Evolutionary conservation across 2,888 invertebrate species (phyloP), one percentile per base, ranked within the genome.

Genomic region (Strigamia crassipes): DNA sequence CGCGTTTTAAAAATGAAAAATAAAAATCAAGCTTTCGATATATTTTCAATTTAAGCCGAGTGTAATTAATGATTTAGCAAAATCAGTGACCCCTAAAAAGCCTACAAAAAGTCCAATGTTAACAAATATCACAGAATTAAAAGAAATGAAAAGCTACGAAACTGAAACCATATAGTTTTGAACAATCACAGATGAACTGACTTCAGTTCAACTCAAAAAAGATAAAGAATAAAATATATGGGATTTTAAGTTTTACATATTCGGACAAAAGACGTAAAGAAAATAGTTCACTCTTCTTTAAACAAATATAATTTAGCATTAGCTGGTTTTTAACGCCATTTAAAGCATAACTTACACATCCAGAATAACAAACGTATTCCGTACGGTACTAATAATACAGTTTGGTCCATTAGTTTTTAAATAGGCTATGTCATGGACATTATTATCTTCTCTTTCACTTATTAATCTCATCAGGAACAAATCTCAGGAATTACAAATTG

Each of bases 301-400:
- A 73, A 51, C 27, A 23, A 73, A 73, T 73, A 73, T 73, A 73
- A 73, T 73, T 73, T 31, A 73, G 73, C 73, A 31, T 73, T 73
- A 73, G 73, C 73, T 73, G 73, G 73, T 73, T 73, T n/a, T 42
- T 73, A 31, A 73, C 27, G 73, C 73, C 73, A 73, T 73, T 73
- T 73, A 73, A 73, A 73, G 73, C 73, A 73, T 73, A 73, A 73
- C 73, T 73, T 73, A 73, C 73, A 73, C 73, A 73, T n/a, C 18
- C 21, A 66, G 61, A 73, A 73, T 73, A 73, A 31, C 73, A 23
- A 27, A 73, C 23, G 61, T 66, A 66, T 66, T 66, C 61, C 6
- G 21, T 66, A 56, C 27, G 3, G 10, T 66, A 56, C 73, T 73
- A 73, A 73, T 73, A 73, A 73, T 73, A 73, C 73, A 73, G 15